Evolutionary conservation across 2,888 invertebrate species (phyloP), one percentile per base, ranked within the genome.

Genomic region (Oxystoma pomonae): DNA sequence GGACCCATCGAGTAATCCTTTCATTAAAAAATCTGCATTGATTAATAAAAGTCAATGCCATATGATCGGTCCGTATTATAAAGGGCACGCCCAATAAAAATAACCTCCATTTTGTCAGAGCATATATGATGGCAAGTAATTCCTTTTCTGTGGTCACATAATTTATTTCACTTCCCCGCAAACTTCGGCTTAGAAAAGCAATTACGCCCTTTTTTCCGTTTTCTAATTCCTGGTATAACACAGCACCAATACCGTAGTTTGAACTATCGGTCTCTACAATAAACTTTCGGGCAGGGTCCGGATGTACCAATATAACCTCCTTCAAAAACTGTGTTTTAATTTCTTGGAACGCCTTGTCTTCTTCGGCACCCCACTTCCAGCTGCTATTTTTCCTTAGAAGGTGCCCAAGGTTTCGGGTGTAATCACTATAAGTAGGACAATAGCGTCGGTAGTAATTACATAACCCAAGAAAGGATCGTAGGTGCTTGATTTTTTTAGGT

Each of bases 381-480:
- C n/a, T n/a, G n/a, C n/a, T n/a, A n/a, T n/a, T n/a, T 50, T 65
- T 69, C 21, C 49, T 60, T 55, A 70, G 58, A 7, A 72, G 55
- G 3, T 65, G 61, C 0, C 59, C 21, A 1, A 72, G 52, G 16
- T 64, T 60, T 1, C 18, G 1, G 0, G 63, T 68, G 16, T 12
- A 3, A 0, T 61, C 19, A 59, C 69, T 67, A 20, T 69, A 69
- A 16, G 58, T 57, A 22, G 22, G 19, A 55, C 59, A 58, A 57
- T 65, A 69, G 9, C 58, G 16, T 1, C 69, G 57, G 22, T 69
- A 65, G 19, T 68, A 69, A 60, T 65, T 63, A 50, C 67, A 67
- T 9, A 67, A n/a, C 16, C 69, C 69, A 9, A 69, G 20, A 58
- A 69, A 69, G 0, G 59, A 64, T 17, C 64, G 58, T 1, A 69